phyloP scores from a whole-genome alignment of 1,140 invertebrate species.

The Macrostomum lignano region DNA sequence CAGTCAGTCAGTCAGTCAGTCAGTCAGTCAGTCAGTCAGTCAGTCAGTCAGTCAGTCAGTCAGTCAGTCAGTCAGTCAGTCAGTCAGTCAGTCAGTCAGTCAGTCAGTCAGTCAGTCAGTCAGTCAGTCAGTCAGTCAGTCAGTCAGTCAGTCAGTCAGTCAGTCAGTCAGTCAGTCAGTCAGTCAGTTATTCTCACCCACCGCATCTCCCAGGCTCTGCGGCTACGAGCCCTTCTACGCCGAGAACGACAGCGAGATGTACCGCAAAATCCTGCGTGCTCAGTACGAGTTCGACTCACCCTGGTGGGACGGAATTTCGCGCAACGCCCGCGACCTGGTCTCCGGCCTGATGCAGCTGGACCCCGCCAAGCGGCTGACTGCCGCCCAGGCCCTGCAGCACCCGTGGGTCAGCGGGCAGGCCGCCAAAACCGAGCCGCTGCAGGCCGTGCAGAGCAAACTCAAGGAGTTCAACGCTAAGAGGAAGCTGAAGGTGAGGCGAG shows the following conservation, averaged over 20 bases:
- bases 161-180: too few species aligned
- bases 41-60: too few species aligned
- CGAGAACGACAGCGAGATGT: constrained; percentile 49
- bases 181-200: too few species aligned
- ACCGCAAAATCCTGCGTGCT: constrained; percentile 57
- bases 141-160: too few species aligned
- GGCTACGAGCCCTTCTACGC: constrained; percentile 76
- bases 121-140: too few species aligned
- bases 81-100: too few species aligned
- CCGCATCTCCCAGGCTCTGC: constrained; percentile 18
- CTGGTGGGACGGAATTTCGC: constrained; percentile 53
- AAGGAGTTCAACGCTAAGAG: not conserved
- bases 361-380: constrained; percentile 17
- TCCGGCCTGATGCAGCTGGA: constrained; percentile 9
- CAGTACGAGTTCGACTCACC: constrained; percentile 49
- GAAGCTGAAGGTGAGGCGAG: not conserved
- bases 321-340: constrained; percentile 69
- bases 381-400: constrained; percentile 23
- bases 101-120: too few species aligned
- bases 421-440: constrained; percentile 4
- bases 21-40: too few species aligned
- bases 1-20: too few species aligned
- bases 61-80: too few species aligned
- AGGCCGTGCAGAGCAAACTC: not conserved
- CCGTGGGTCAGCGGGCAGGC: constrained; percentile 18